Base-by-base conservation (phyloP, 2,888 invertebrate species). In the Anoncus sp. region DNA sequence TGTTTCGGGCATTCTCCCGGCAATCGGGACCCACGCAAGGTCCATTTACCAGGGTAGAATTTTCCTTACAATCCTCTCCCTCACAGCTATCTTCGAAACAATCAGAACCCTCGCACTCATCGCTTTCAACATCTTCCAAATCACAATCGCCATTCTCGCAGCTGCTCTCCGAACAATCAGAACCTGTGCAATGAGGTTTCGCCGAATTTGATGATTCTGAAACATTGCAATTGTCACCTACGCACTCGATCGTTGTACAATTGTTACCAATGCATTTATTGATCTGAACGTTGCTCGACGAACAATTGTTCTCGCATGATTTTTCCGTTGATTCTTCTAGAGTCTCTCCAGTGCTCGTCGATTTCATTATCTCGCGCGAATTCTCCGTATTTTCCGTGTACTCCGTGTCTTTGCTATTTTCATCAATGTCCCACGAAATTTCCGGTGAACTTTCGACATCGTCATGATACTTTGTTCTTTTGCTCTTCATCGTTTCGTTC, bases 61-160 rank as follows among this genome's bases (percentile, higher is more conserved):
- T 72, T 2, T 14, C 35, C 14, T 38, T 2, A 14, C 57, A 57
- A 20, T 65, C 20, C n/a, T 18, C 22, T 3, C 73, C 53, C 31
- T 60, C 55, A 16, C 20, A 75, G 22, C 49, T 40, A 2, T 71
- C 63, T 12, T 67, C 66, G 7, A 38, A 47, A 18, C 74, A 55
- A 55, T 66, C 59, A 14, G 9, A 7, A 2, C 53, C 53, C 1
- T n/a, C 16, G 16, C 53, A 55, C 7, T 16, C 16, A 31, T 20
- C n/a, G 20, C 43, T 43, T 1, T 35, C 20, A 20, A 20, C 16
- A 24, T n/a, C 7, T 9, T 20, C 31, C 12, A n/a, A 2, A 38
- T 38, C 31, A 9, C 63, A 72, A 57, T 38, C 6, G 9, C 2
- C 40, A 9, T 16, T 24, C 7, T 59, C 20, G 65, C 73, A 73